Conservation (phyloP, 2,888 invertebrate genomes). For the Zygaena filipendulae region DNA sequence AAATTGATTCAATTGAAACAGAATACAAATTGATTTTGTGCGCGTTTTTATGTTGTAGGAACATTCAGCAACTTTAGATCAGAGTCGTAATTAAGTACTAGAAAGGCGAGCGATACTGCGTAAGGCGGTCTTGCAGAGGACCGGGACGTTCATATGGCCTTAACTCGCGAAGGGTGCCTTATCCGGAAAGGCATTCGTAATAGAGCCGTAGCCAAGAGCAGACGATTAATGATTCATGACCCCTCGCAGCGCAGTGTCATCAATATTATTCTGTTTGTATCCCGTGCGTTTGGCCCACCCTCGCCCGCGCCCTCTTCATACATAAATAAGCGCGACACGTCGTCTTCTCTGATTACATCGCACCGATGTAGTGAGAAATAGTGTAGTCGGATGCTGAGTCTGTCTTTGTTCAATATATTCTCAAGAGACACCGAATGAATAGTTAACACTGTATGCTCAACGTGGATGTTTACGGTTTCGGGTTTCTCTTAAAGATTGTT, state of each 20-base stretch:
- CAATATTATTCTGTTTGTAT: constrained; percentile 70
- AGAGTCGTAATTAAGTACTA: constrained; percentile 6
- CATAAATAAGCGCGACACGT: constrained; percentile 69
- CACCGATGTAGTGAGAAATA: constrained; percentile 68
- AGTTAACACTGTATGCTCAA: constrained; percentile 57
- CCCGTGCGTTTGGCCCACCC: constrained; percentile 62
- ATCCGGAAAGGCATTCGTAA: constrained; percentile 60
- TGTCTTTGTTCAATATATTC: constrained; percentile 64
- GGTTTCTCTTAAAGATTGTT: constrained; percentile 62
- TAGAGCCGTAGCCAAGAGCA: constrained; percentile 64
- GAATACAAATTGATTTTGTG: neutral
- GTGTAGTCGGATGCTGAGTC: constrained; percentile 61
- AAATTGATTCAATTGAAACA: too few species aligned
- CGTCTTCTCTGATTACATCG: constrained; percentile 70
- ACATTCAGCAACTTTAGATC: neutral
- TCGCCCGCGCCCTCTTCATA: constrained; percentile 64
- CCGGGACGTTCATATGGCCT: constrained; percentile 26
- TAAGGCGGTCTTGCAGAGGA: constrained; percentile 9
- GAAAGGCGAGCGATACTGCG: constrained; percentile 30
- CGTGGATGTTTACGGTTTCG: constrained; percentile 64
- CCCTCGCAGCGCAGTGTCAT: constrained; percentile 67
- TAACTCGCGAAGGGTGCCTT: constrained; percentile 56
- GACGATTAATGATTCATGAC: constrained; percentile 70
- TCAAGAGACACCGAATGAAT: constrained; percentile 56
- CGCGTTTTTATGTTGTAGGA: neutral